phyloP scores from a whole-genome alignment of 2,888 invertebrate species.

The Idaea biselata region DNA sequence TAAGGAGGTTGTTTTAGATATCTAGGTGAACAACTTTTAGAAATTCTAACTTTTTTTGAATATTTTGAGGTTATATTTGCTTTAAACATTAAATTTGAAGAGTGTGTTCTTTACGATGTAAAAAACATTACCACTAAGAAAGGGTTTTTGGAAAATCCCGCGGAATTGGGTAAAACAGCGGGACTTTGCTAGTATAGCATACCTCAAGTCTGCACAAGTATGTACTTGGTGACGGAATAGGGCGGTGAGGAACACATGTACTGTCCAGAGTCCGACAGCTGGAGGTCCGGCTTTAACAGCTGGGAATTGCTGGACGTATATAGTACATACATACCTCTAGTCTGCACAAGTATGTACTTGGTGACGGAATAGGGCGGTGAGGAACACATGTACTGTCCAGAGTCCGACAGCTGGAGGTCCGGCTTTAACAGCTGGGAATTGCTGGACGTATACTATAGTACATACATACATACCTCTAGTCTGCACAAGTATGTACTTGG shows the following conservation, averaged over 20 bases:
- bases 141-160: no score
- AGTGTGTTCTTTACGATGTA: no score
- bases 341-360: slow-evolving; percentile 67
- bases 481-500: slow-evolving; percentile 68
- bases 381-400: slow-evolving; percentile 68
- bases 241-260: slow-evolving; percentile 71
- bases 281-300: slow-evolving; percentile 40
- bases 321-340: slow-evolving; percentile 38
- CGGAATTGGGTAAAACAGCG: no score
- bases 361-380: slow-evolving; percentile 64
- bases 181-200: no score
- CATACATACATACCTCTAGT: slow-evolving; percentile 45
- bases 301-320: no score
- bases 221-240: slow-evolving; percentile 62
- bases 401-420: slow-evolving; percentile 47
- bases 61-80: no score
- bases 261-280: slow-evolving; percentile 55
- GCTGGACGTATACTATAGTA: no score
- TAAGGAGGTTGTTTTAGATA: no score
- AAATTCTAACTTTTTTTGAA: no score
- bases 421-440: slow-evolving; percentile 43
- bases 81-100: no score
- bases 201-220: slow-evolving; percentile 63
- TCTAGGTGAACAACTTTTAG: no score
- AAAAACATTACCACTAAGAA: no score